phyloP scores from a whole-genome alignment of 2,113 vertebrate genomes.

The Gavia stellata region DNA sequence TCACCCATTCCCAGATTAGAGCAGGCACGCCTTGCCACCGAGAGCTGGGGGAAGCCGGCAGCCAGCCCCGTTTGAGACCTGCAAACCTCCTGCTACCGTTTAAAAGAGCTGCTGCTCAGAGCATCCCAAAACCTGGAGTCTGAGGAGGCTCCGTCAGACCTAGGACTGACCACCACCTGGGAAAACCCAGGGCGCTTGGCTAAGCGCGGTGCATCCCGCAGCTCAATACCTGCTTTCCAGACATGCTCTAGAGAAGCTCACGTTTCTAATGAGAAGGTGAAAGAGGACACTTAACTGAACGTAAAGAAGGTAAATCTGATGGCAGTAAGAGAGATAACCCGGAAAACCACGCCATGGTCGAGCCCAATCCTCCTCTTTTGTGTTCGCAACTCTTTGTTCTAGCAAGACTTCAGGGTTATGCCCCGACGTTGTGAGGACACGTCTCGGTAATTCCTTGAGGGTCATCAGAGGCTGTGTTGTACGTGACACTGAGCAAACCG shows the following conservation, averaged over 20 bases:
- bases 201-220: not conserved
- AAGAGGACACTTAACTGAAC: not conserved
- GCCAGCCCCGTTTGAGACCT: not conserved
- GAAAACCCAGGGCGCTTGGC: not conserved
- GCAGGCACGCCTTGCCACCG: no score
- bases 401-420: not conserved
- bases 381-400: not conserved
- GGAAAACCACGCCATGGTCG: accelerated
- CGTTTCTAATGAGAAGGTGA: not conserved
- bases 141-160: not conserved
- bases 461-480: accelerated
- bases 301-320: no score
- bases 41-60: not conserved
- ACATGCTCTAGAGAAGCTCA: not conserved
- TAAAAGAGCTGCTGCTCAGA: not conserved
- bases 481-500: not conserved
- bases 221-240: not conserved
- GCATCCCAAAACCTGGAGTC: not conserved
- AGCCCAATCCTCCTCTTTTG: not conserved
- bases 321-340: not conserved
- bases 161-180: no score
- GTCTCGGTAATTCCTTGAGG: not conserved
- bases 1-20: not conserved
- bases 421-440: not conserved
- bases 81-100: not conserved